Conservation (phyloP, 2,113 vertebrate genomes). For the Carassius carassius region DNA sequence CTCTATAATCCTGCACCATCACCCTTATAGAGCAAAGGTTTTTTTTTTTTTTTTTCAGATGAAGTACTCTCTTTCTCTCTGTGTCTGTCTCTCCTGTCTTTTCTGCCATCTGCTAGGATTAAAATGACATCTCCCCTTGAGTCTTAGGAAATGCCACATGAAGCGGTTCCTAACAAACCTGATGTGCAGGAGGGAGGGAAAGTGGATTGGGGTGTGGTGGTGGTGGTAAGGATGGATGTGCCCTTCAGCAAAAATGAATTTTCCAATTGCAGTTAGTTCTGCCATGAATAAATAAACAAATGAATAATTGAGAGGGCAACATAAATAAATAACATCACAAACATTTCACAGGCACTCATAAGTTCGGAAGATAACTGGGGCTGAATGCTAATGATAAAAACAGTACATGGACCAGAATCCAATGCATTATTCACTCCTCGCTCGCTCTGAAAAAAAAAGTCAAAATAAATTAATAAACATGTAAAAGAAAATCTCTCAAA, state of each 20-base stretch:
- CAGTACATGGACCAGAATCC: constrained; percentile 70
- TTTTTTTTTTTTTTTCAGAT: constrained; percentile 4
- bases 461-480: constrained; percentile 46
- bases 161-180: constrained; percentile 77
- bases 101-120: constrained; percentile 64
- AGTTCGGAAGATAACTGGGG: constrained; percentile 75
- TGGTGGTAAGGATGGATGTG: constrained; percentile 64
- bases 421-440: constrained; percentile 73
- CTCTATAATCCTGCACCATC: constrained; percentile 26
- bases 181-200: constrained; percentile 50
- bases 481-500: constrained; percentile 68
- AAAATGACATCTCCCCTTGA: constrained; percentile 71
- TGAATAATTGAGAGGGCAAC: constrained; percentile 84
- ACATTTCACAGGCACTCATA: constrained; percentile 79
- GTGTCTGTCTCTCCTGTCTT: constrained; percentile 48
- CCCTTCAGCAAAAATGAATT: constrained; percentile 84
- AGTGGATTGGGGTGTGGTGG: constrained; percentile 13
- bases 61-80: constrained; percentile 36
- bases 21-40: constrained; percentile 18
- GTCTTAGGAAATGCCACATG: constrained; percentile 70
- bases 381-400: constrained; percentile 81
- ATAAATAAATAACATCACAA: constrained; percentile 88
- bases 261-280: constrained; percentile 82
- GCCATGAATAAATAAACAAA: constrained; percentile 86
- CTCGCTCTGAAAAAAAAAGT: neutral